Conservation (phyloP, 2,797 vertebrate species). For the Choloepus didactylus region DNA sequence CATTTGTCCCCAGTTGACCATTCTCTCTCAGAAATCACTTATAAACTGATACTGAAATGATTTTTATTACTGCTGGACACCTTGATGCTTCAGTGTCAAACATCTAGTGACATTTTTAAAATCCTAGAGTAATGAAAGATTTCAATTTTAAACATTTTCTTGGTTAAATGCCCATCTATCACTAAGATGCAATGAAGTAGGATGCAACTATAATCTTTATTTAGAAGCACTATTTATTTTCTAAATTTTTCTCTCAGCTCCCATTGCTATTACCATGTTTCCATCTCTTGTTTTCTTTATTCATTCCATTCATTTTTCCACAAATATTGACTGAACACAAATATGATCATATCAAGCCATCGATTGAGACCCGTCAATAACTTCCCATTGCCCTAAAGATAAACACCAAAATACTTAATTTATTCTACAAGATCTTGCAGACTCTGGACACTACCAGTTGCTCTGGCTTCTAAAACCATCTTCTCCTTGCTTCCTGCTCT, state of each 20-base stretch:
- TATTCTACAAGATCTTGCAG: neutral
- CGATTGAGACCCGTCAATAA: neutral
- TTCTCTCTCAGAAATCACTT: neutral
- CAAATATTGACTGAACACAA: neutral
- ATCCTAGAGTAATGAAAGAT: neutral
- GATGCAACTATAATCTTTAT: neutral
- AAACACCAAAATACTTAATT: neutral
- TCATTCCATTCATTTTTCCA: neutral
- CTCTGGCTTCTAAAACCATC: neutral
- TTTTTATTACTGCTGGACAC: neutral
- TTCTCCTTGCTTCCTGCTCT: neutral
- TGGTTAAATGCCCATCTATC: neutral
- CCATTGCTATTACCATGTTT: neutral
- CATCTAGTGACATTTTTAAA: neutral
- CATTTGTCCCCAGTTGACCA: fast-evolving
- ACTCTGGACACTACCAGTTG: neutral
- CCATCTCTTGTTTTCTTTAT: neutral
- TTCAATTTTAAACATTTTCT: neutral
- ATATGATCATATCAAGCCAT: neutral
- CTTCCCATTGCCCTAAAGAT: neutral
- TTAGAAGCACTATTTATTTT: neutral
- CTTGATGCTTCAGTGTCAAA: neutral
- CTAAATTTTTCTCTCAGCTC: conserved; percentile 5
- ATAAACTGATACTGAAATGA: neutral
- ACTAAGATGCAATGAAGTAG: neutral